Evolutionary conservation across 1,140 invertebrate species (phyloP), one percentile per base, ranked within the genome.

Genomic region (Teleopsis dalmanni): DNA sequence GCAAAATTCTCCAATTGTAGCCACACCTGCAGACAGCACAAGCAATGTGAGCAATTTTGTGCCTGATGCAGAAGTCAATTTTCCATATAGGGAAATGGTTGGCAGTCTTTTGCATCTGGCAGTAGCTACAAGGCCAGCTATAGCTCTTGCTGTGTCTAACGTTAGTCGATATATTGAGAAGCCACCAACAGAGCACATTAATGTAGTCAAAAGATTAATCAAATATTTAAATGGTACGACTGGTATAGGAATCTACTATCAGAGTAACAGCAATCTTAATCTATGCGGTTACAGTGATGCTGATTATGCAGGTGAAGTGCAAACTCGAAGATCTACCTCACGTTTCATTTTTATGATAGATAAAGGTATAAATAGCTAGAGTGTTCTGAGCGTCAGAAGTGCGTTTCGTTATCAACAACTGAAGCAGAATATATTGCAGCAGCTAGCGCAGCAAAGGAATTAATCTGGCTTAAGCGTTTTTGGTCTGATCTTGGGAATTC

Each of bases 351-450:
- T n/a, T n/a, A n/a, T n/a, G n/a, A n/a, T n/a, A n/a, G n/a, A n/a
- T n/a, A n/a, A n/a, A n/a, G n/a, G n/a, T n/a, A n/a, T n/a, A n/a
- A n/a, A n/a, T n/a, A n/a, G n/a, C n/a, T 57, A 27, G 54, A 63
- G 4, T 1, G 4, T 4, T 26, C 41, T 5, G 41, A 31, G 13
- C 41, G 41, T 4, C 37, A 40, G 16, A 9, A 23, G 23, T 4
- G 4, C 4, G 37, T 40, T 21, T 57, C 71, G n/a, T 44, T 72
- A n/a, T 68, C 60, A 23, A 66, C 57, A 11, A 63, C 57, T 19
- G 68, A 74, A 57, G 62, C 69, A 9, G 72, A 77, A 57, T 76
- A 75, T 50, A 60, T 76, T 8, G 71, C 19, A 26, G 7, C 18
- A 5, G n/a, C 23, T 9, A 13, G 18, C 26, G 4, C n/a, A 10